Base-by-base conservation (phyloP, 2,797 vertebrate species). In the Astyanax mexicanus region DNA sequence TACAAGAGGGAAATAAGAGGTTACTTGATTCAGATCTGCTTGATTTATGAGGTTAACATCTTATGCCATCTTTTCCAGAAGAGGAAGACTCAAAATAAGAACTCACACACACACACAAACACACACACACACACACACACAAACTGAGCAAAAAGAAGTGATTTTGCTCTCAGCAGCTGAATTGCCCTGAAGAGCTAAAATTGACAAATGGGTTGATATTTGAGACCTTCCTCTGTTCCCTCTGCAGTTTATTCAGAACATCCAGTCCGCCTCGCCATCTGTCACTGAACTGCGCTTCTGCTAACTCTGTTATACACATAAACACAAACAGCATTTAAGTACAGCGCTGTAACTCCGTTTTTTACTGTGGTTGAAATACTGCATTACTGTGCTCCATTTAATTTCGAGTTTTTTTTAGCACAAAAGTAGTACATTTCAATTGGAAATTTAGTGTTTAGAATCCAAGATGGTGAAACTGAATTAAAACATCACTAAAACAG, bases 261-360 rank as follows among this genome's bases (percentile, higher is more conserved):
- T 25, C 60, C 64, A 5, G 19, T 23, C 60, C 15, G 35, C 44
- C 45, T 61, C 9, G 72, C 57, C 38, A 74, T 55, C 49, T 66
- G 72, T 44, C 40, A 49, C 37, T 27, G 40, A 55, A 44, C 25
- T 66, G 40, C 25, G n/a, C 3, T n/a, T 25, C 27, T 10, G 15
- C 40, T 52, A 9, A 44, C 37, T 74, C 64, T 27, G 3, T 44
- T 23, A 74, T 15, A 52, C 49, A 35, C 27, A 57, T 8, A 19
- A 4, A 51, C 70, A 62, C 19, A 15, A 61, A 23, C 42, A 13
- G 17, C 47, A 64, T 64, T 15, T n/a, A 8, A 71, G 25, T 6
- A 3, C 27, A 10, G 3, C 9, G 27, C 62, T 64, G 52, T 15
- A 23, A 4, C 35, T 47, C 12, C 21, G 23, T 23, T 3, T 23